Evolutionary conservation across 2,888 invertebrate species (phyloP).

Genomic region (Acanthosepion lycidas): DNA sequence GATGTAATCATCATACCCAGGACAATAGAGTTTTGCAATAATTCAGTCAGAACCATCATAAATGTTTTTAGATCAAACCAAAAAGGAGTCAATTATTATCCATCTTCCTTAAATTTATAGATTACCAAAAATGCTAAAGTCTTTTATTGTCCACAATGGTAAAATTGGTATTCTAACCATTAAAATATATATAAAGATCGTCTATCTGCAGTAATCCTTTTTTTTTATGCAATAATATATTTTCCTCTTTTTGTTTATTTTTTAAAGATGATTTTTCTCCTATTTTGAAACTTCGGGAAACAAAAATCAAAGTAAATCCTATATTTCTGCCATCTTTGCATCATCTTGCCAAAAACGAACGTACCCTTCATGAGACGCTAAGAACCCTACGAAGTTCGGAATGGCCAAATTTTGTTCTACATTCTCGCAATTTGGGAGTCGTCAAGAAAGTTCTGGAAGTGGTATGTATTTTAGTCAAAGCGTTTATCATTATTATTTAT

Average conservation of each 20-base stretch:
- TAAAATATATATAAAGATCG: too few relatives aligned
- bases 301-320: constrained; percentile 64
- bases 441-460: constrained; percentile 63
- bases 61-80: too few relatives aligned
- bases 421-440: constrained; percentile 65
- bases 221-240: too few relatives aligned
- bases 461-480: constrained; percentile 53
- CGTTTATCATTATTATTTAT: neutral
- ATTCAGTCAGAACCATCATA: too few relatives aligned
- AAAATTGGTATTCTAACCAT: too few relatives aligned
- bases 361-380: constrained; percentile 61
- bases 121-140: too few relatives aligned
- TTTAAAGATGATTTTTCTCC: constrained; percentile 66
- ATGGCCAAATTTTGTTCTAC: constrained; percentile 64
- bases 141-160: too few relatives aligned
- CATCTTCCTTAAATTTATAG: too few relatives aligned
- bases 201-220: too few relatives aligned
- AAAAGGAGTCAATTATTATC: too few relatives aligned
- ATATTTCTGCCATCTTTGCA: constrained; percentile 60
- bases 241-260: neutral
- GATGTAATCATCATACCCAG: too few relatives aligned
- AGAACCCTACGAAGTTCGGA: constrained; percentile 63
- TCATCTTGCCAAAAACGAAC: constrained; percentile 52
- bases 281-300: constrained; percentile 60
- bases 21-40: too few relatives aligned